Conservation (phyloP, 1,140 invertebrate genomes). For the Drosophila cardini region DNA sequence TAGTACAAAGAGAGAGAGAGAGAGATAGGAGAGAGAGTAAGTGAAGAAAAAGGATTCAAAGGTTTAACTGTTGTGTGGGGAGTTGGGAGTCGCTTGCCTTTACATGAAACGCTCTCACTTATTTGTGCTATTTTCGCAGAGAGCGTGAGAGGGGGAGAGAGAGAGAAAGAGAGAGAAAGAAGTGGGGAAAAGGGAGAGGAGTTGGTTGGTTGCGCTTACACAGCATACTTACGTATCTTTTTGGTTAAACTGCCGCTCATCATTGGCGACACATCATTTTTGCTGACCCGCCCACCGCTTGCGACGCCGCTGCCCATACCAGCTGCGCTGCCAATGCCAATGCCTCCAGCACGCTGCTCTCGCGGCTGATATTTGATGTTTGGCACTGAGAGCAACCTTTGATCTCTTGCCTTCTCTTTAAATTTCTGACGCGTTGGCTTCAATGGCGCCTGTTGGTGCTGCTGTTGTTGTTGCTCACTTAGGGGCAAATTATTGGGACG, state of each 20-base stretch:
- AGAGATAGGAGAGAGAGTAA: not conserved
- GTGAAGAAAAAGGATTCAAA: not conserved
- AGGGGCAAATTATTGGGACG: slow-evolving; percentile 73
- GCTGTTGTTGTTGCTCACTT: slow-evolving; percentile 31
- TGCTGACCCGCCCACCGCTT: slow-evolving; percentile 56
- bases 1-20: not conserved
- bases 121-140: not conserved
- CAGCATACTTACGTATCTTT: slow-evolving; percentile 93
- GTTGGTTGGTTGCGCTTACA: slow-evolving; percentile 5
- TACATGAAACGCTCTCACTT: slow-evolving; percentile 3
- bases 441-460: slow-evolving; percentile 83
- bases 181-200: not conserved
- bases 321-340: slow-evolving; percentile 39
- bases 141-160: not conserved
- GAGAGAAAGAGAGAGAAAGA: slow-evolving; percentile 4
- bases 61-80: not conserved
- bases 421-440: slow-evolving; percentile 87
- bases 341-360: slow-evolving; percentile 59
- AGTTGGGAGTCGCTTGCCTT: slow-evolving; percentile 2
- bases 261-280: slow-evolving; percentile 84
- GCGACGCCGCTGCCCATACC: slow-evolving; percentile 5
- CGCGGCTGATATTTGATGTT: slow-evolving; percentile 88
- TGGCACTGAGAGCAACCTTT: slow-evolving; percentile 90
- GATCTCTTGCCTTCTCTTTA: slow-evolving; percentile 87
- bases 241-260: slow-evolving; percentile 91